Evolutionary conservation across 2,888 invertebrate genomes (phyloP), one percentile per base, ranked within the genome.

Genomic region (Allophyes oxyacanthae): DNA sequence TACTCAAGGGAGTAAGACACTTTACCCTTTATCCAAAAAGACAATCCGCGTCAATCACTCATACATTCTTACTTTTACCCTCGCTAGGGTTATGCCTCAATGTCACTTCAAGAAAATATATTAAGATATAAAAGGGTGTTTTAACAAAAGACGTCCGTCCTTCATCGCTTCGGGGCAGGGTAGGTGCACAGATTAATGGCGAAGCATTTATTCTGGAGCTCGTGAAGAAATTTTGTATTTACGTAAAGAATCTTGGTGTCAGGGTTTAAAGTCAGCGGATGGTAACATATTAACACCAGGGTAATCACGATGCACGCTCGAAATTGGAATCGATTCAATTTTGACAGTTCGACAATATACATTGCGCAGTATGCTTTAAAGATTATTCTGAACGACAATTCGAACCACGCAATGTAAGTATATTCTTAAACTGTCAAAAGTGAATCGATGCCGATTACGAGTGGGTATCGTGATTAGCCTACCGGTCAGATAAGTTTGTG

Each of bases 211-310:
- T 75, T 59, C 33, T 61, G 10, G 42, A 14, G 28, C 36, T 55
- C 43, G 54, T 54, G 58, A 57, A 66, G 69, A 69, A 65, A 69
- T 71, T 74, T 74, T 72, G 48, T 75, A 64, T 66, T 72, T 67
- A 63, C 52, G n/a, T 13, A 50, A 51, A 38, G 43, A 41, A 50
- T 61, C 34, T 63, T 44, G 26, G 7, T 9, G n/a, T 38, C 25
- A 36, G 49, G 55, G 20, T 44, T 26, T n/a, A 1, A 57, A 50
- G 14, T 13, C 7, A 26, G 40, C 49, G 56, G 7, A 6, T 42
- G n/a, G n/a, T 13, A 2, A 11, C 11, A 14, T n/a, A 8, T 10
- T n/a, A n/a, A n/a, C n/a, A n/a, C n/a, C n/a, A n/a, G n/a, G n/a
- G n/a, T n/a, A n/a, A n/a, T n/a, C n/a, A n/a, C n/a, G n/a, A n/a